A percentile compares a stretch with the other conserved stretches of the same genome.
phyloP scores from a whole-genome alignment of 2,797 vertebrate genomes.

The Hypotaenidia okinawae region DNA sequence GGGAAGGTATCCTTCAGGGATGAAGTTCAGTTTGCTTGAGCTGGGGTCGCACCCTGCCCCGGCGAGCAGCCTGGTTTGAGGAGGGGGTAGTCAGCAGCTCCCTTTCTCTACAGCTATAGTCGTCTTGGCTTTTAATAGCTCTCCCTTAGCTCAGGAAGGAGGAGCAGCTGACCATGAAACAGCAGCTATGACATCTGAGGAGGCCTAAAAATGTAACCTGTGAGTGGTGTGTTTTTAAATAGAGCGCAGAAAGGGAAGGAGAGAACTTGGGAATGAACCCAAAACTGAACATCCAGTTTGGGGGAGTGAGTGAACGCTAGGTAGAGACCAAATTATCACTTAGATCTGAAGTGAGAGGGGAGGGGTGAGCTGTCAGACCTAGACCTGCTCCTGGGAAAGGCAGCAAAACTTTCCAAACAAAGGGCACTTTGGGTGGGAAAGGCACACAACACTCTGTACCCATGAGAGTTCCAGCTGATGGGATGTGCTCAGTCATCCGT shows the following conservation, averaged over 20 bases:
- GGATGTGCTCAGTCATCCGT: neutral
- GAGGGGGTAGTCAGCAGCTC: neutral
- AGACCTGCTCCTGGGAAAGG: neutral
- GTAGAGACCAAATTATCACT: neutral
- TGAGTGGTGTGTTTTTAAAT: neutral
- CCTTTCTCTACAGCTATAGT: neutral
- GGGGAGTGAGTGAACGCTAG: neutral
- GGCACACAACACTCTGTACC: neutral
- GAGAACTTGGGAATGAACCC: neutral
- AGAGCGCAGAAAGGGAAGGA: neutral
- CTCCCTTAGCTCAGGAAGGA: neutral
- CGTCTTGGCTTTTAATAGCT: slow-evolving; percentile 17
- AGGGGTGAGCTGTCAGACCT: neutral
- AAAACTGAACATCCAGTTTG: neutral
- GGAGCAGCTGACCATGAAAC: slow-evolving; percentile 49
- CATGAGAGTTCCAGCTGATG: neutral
- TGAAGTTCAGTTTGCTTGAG: neutral
- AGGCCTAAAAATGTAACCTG: neutral
- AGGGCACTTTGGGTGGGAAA: neutral
- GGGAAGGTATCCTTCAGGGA: neutral
- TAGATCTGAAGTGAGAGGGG: neutral
- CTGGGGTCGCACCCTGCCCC: neutral
- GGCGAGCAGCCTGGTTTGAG: neutral
- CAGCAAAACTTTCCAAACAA: neutral
- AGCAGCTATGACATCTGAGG: slow-evolving; percentile 38